These are phyloP conservation scores for Lutraria lutraria DNA, from an alignment of 2,888 invertebrate species.

Conservation along the genomic window DNA sequence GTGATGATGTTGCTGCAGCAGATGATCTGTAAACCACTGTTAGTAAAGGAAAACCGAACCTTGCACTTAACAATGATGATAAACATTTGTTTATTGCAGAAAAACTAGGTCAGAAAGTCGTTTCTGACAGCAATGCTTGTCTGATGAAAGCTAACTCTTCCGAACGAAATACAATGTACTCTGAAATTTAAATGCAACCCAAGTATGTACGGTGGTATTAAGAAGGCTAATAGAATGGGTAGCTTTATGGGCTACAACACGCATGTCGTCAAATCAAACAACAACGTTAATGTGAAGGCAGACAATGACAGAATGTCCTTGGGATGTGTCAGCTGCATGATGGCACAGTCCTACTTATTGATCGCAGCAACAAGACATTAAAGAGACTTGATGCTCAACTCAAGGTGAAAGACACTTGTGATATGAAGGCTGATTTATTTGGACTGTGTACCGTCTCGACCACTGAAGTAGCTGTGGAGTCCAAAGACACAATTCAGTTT, in stretches of 20 bases:
- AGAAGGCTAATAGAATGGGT: not conserved
- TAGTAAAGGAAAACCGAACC: not conserved
- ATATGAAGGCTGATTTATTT: not conserved
- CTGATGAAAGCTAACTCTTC: not conserved
- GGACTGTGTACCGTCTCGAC: not conserved
- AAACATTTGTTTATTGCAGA: slow-evolving; percentile 6
- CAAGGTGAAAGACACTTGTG: not conserved
- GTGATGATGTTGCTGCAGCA: not conserved
- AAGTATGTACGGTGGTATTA: not conserved
- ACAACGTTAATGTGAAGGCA: not conserved
- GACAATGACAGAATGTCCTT: not conserved
- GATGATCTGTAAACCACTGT: not conserved
- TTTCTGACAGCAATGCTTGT: not conserved
- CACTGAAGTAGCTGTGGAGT: not conserved
- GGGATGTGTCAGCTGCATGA: not conserved
- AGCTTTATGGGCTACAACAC: not conserved
- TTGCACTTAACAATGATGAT: not conserved
- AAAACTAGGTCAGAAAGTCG: not conserved
- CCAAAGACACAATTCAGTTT: not conserved
- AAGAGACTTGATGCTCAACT: not conserved
- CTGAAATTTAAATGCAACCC: not conserved
- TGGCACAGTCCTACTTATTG: not conserved
- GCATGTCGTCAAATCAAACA: not conserved
- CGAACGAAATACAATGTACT: not conserved
- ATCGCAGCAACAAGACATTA: not conserved